Percentiles rank a stretch among this genome's conserved stretches.
phyloP scores from a whole-genome alignment of 2,113 vertebrate species.

The Epinephelus cyanopodus region DNA sequence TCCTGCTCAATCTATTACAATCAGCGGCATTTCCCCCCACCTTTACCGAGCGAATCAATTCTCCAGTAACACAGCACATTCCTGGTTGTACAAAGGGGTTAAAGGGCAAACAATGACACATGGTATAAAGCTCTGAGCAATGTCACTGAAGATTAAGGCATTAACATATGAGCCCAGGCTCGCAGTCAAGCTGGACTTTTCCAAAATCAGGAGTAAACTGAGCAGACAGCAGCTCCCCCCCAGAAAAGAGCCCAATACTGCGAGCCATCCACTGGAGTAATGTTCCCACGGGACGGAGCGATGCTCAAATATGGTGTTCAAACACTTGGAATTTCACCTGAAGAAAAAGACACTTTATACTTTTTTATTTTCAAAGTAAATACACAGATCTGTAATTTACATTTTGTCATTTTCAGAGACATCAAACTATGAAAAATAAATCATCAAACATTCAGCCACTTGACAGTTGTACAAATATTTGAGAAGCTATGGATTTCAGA shows the following conservation, averaged over 20 bases:
- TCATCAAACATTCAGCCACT: conserved; percentile 7
- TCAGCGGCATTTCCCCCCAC: conserved; percentile 26
- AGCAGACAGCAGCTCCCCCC: conserved; percentile 65
- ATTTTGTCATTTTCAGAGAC: neutral
- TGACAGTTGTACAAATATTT: conserved; percentile 44
- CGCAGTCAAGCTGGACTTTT: conserved; percentile 68
- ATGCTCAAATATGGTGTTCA: conserved; percentile 19
- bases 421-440: conserved; percentile 3
- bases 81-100: conserved; percentile 59
- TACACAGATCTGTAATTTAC: neutral
- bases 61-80: conserved; percentile 50
- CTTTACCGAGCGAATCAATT: conserved; percentile 20
- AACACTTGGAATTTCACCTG: conserved; percentile 48
- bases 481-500: conserved; percentile 17
- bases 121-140: conserved; percentile 68
- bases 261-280: conserved; percentile 46
- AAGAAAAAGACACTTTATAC: conserved; percentile 7
- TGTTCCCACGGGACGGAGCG: conserved; percentile 59
- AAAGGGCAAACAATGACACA: conserved; percentile 79
- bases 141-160: conserved; percentile 80
- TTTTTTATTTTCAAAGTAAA: conserved; percentile 27
- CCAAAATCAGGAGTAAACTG: conserved; percentile 69
- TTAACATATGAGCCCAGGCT: conserved; percentile 71
- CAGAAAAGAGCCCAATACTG: conserved; percentile 19
- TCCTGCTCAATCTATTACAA: neutral